Evolutionary conservation across 2,888 invertebrate genomes (phyloP).

Genomic region (Portevinia maculata): DNA sequence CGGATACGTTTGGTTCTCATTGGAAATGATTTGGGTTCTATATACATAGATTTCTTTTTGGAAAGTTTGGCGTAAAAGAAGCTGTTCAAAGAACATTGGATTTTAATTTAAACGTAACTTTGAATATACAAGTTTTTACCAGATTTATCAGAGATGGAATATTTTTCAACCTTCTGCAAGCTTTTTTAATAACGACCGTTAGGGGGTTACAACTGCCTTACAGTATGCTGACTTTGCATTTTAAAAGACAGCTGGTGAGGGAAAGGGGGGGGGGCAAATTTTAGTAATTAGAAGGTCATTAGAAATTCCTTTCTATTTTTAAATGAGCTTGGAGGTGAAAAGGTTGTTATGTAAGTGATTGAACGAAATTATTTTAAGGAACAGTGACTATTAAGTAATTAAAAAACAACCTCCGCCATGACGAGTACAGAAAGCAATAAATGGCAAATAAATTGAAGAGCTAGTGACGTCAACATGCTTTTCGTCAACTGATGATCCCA

Average conservation of each 20-base stretch:
- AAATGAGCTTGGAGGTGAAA: too few species aligned
- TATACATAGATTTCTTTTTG: not conserved
- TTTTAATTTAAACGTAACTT: constrained; percentile 57
- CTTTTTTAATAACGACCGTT: constrained; percentile 60
- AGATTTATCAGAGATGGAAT: constrained; percentile 1
- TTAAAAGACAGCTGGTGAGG: constrained; percentile 48
- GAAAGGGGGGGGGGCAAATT: constrained; percentile 27
- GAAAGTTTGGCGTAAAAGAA: constrained; percentile 14
- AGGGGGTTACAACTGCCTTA: constrained; percentile 62
- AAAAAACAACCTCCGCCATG: too few species aligned
- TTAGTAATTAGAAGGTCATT: constrained; percentile 54
- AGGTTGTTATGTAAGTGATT: too few species aligned
- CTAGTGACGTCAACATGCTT: too few species aligned
- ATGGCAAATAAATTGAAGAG: too few species aligned
- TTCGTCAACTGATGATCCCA: too few species aligned
- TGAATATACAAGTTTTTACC: constrained; percentile 16
- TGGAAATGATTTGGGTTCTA: constrained; percentile 4
- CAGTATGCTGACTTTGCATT: constrained; percentile 39
- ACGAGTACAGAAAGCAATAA: too few species aligned
- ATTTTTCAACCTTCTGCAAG: not conserved
- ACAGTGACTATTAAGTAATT: too few species aligned
- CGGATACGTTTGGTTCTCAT: not conserved
- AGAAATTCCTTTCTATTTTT: constrained; percentile 58
- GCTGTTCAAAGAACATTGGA: constrained; percentile 62
- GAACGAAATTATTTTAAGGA: too few species aligned